These are phyloP conservation scores for Agrenia bidenticulata DNA, from an alignment of 2,888 invertebrate species.

Conservation along the genomic window DNA sequence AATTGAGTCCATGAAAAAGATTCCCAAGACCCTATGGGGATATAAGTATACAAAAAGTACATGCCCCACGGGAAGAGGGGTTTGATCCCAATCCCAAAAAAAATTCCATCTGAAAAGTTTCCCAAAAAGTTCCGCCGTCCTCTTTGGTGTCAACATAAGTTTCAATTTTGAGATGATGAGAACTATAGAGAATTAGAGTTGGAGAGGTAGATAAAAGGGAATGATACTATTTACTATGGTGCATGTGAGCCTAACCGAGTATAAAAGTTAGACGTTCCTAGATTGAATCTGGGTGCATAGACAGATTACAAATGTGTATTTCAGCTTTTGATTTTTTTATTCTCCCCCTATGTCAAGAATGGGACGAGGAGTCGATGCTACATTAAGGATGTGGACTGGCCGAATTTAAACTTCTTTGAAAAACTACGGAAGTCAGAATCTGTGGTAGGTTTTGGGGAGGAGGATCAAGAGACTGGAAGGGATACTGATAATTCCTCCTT, in stretches of 20 bases:
- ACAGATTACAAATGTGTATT: slow-evolving; percentile 5
- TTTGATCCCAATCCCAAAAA: slow-evolving; percentile 10
- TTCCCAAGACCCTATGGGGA: no score
- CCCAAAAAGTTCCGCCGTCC: not conserved
- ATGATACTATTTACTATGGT: no score
- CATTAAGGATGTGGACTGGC: slow-evolving; percentile 42
- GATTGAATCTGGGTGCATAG: not conserved
- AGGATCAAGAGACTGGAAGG: not conserved
- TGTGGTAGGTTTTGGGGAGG: slow-evolving; percentile 17
- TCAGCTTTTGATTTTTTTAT: slow-evolving; percentile 1
- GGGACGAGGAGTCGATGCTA: slow-evolving; percentile 40
- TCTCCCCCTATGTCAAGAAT: slow-evolving; percentile 24
- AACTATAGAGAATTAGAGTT: not conserved
- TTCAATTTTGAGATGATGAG: slow-evolving; percentile 27
- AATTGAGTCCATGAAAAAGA: slow-evolving; percentile 2
- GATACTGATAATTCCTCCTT: not conserved
- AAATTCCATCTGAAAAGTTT: not conserved
- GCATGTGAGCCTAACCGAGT: no score
- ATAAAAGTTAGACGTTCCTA: not conserved
- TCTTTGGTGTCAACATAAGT: slow-evolving; percentile 30
- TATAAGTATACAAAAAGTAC: no score
- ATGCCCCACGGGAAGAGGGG: not conserved
- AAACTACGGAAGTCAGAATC: slow-evolving; percentile 8
- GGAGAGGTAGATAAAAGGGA: not conserved
- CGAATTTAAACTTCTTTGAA: slow-evolving; percentile 27